These are phyloP conservation scores for Pitangus sulphuratus DNA, from an alignment of 2,797 vertebrate genomes.

Conservation along the genomic window DNA sequence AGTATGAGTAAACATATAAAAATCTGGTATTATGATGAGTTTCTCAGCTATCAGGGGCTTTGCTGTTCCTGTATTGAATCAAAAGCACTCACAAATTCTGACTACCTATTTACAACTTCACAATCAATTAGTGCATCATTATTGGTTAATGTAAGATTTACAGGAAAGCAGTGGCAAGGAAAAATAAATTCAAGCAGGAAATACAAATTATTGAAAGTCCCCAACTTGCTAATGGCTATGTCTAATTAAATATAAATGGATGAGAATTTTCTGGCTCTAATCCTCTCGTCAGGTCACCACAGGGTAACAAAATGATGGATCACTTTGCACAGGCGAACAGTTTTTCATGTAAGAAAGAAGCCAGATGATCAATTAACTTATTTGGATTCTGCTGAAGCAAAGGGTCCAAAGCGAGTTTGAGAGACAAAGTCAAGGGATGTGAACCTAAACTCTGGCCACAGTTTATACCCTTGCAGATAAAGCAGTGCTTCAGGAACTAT, in stretches of 20 bases:
- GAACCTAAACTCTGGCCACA: not conserved
- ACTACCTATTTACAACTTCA: not conserved
- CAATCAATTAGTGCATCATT: slow-evolving; percentile 12
- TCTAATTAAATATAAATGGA: slow-evolving; percentile 54
- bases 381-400: not conserved
- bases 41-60: not conserved
- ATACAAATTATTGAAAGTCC: not conserved
- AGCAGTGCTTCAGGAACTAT: not conserved
- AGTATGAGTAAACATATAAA: not conserved
- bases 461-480: not conserved
- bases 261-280: slow-evolving; percentile 30
- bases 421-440: not conserved
- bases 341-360: not conserved
- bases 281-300: not conserved
- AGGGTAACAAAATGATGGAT: not conserved
- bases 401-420: not conserved
- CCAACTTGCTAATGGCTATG: slow-evolving; percentile 20
- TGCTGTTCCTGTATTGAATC: not conserved
- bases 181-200: slow-evolving; percentile 26
- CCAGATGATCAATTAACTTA: not conserved
- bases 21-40: not conserved
- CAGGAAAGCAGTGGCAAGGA: slow-evolving; percentile 22
- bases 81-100: not conserved
- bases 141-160: slow-evolving; percentile 27
- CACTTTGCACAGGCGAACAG: not conserved